phyloP scores from a whole-genome alignment of 2,113 vertebrate species.

The Cottus gobio region DNA sequence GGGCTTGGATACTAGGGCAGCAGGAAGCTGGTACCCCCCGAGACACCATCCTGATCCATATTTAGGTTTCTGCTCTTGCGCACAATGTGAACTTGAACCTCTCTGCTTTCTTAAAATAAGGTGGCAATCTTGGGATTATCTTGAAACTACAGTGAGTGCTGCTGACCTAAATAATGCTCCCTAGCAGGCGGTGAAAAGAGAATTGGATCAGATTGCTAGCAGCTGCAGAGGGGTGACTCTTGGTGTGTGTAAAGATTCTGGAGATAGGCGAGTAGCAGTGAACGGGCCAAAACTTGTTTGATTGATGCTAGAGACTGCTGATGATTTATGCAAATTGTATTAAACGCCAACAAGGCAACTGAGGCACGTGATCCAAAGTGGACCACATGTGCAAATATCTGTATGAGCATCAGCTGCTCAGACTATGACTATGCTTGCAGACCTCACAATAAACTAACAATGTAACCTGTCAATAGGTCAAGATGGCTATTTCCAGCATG shows the following conservation, averaged over 20 bases:
- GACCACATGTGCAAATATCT: not conserved
- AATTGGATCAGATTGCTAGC: conserved; percentile 50
- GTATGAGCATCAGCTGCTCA: conserved; percentile 3
- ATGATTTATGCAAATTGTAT: not conserved
- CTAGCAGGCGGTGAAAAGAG: conserved; percentile 54
- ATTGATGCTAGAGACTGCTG: not conserved
- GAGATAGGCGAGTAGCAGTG: not conserved
- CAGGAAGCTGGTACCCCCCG: conserved; percentile 59
- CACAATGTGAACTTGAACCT: conserved; percentile 83
- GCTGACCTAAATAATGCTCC: conserved; percentile 78
- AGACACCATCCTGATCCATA: conserved; percentile 76
- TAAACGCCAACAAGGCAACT: not conserved
- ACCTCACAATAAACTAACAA: conserved; percentile 17
- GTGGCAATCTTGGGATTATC: conserved; percentile 84
- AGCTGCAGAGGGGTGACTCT: conserved; percentile 48
- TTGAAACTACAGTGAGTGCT: conserved; percentile 72
- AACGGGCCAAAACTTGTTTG: not conserved
- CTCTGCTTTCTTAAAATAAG: conserved; percentile 82
- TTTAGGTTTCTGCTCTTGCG: conserved; percentile 77
- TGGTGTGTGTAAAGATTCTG: not conserved
- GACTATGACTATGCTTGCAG: not conserved
- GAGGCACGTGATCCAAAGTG: not conserved
- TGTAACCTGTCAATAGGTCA: conserved; percentile 36
- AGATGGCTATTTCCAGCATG: conserved; percentile 5
- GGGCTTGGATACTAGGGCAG: conserved; percentile 60